Evolutionary conservation across 2,888 invertebrate genomes (phyloP).

Genomic region (Xestia ashworthii): DNA sequence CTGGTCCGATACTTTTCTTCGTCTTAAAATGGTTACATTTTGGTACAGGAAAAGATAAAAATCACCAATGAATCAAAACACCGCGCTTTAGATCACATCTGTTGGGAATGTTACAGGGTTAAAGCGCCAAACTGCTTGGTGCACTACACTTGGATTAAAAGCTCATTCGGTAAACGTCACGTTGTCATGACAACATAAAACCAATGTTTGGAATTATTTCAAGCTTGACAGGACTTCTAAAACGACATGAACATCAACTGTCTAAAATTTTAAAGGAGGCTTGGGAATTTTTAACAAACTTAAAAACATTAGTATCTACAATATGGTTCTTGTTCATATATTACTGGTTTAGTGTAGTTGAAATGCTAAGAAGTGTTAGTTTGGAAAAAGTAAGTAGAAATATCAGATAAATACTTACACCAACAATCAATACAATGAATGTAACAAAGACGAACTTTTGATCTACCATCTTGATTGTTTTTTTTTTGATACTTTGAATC

Average conservation of each 20-base stretch:
- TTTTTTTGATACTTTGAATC: constrained; percentile 38
- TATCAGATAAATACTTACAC: constrained; percentile 48
- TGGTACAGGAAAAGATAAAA: neutral
- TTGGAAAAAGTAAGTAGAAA: constrained; percentile 80
- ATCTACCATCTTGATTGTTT: constrained; percentile 52
- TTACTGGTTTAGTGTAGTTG: constrained; percentile 82
- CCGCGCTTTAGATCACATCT: neutral
- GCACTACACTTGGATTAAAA: neutral
- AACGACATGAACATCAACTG: constrained; percentile 78
- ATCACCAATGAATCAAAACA: neutral
- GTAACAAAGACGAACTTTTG: constrained; percentile 33
- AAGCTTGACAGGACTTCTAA: constrained; percentile 76
- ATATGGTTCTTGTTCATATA: constrained; percentile 81
- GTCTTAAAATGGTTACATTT: neutral
- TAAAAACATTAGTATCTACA: constrained; percentile 80
- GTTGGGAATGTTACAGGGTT: neutral
- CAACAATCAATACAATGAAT: constrained; percentile 37
- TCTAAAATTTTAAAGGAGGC: constrained; percentile 83
- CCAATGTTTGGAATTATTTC: constrained; percentile 78
- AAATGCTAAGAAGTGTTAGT: constrained; percentile 86
- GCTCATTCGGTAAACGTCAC: constrained; percentile 10
- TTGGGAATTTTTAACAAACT: constrained; percentile 77
- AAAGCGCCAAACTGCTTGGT: neutral
- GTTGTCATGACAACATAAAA: constrained; percentile 72
- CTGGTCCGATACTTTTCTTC: neutral